phyloP scores from a whole-genome alignment of 2,113 vertebrate genomes.

The Alligator sinensis region DNA sequence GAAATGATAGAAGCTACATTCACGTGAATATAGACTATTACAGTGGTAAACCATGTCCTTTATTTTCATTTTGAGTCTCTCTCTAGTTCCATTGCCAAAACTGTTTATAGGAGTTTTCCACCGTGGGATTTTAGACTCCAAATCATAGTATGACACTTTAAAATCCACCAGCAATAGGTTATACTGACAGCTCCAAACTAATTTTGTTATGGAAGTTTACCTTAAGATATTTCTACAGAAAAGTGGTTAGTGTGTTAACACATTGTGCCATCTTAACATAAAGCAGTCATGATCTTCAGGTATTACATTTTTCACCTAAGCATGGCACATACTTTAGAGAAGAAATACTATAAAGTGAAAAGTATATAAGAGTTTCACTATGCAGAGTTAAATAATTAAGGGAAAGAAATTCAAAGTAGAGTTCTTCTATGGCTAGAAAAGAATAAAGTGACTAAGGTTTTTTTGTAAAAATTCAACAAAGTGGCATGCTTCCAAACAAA shows the following conservation, averaged over 20 bases:
- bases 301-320: background rate
- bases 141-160: fast-evolving
- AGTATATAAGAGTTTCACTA: background rate
- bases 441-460: constrained; percentile 24
- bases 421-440: constrained; percentile 54
- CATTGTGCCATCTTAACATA: too few relatives aligned
- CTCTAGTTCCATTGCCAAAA: background rate
- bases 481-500: constrained; percentile 14
- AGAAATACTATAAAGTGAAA: background rate
- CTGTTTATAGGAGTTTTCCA: background rate
- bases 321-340: background rate
- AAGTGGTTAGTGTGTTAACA: background rate
- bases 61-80: background rate
- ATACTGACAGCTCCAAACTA: background rate
- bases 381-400: constrained; percentile 71
- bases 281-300: background rate
- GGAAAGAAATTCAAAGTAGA: constrained; percentile 36
- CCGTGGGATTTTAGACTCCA: fast-evolving
- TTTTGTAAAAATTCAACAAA: constrained; percentile 60
- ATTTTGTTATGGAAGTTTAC: background rate
- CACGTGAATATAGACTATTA: background rate
- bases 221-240: background rate
- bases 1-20: background rate
- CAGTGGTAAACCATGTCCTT: background rate
- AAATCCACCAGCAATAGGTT: background rate